A percentile compares a stretch with the other conserved stretches of the same genome.
These are phyloP conservation scores for Harpagifer antarcticus DNA, from an alignment of 2,797 vertebrate species.

Conservation along the genomic window DNA sequence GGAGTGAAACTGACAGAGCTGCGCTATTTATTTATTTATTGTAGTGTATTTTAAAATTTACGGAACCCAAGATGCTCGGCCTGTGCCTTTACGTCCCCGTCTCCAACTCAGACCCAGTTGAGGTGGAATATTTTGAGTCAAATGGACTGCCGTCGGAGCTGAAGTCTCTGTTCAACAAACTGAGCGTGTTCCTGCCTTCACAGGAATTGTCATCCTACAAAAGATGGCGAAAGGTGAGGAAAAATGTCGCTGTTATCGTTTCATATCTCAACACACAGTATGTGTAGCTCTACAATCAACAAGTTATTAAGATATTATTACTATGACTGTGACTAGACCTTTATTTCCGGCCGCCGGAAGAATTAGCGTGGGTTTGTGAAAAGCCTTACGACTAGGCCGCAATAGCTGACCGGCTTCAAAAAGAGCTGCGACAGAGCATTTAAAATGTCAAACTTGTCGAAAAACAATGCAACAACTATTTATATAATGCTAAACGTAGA, in stretches of 20 bases:
- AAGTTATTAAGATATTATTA: background rate
- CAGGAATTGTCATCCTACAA: slow-evolving; percentile 92
- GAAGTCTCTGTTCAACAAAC: slow-evolving; percentile 88
- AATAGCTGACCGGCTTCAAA: slow-evolving; percentile 12
- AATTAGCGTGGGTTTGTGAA: background rate
- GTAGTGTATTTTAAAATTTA: slow-evolving; percentile 33
- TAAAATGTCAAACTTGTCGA: fast-evolving
- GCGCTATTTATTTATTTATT: slow-evolving; percentile 84
- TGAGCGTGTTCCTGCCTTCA: slow-evolving; percentile 93
- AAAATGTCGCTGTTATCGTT: fast-evolving
- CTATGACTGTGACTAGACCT: background rate
- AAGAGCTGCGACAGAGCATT: fast-evolving
- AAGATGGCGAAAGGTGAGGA: slow-evolving; percentile 88
- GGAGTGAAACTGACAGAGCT: fast-evolving
- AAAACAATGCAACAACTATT: fast-evolving
- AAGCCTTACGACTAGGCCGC: slow-evolving; percentile 72
- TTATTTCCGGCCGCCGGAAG: slow-evolving; percentile 21
- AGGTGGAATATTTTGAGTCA: slow-evolving; percentile 95
- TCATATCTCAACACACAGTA: background rate
- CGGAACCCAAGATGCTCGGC: slow-evolving; percentile 86
- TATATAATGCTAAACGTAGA: fast-evolving
- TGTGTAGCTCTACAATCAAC: background rate
- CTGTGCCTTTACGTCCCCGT: slow-evolving; percentile 92
- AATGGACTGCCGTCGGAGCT: slow-evolving; percentile 91
- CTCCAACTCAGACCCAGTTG: slow-evolving; percentile 85